These are phyloP conservation scores for Chrysolina haemoptera DNA, from an alignment of 2,888 invertebrate genomes.

Conservation along the genomic window DNA sequence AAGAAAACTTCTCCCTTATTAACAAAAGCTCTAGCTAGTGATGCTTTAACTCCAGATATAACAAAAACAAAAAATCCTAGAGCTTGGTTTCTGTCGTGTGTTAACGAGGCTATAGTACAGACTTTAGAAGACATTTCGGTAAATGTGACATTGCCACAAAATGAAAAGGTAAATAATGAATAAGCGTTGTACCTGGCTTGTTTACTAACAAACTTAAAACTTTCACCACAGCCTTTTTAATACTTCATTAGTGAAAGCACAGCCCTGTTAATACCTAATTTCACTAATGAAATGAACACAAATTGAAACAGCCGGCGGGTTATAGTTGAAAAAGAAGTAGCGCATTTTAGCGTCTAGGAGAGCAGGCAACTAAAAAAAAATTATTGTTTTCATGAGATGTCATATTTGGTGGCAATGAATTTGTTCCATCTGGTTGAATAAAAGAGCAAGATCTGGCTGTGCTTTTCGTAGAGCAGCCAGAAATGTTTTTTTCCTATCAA, in stretches of 20 bases:
- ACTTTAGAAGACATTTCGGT: conserved; percentile 66
- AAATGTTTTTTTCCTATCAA: too few relatives aligned
- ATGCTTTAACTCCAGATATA: conserved; percentile 34
- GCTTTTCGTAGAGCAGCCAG: too few relatives aligned
- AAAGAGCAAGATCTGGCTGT: too few relatives aligned
- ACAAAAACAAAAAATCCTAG: conserved; percentile 57
- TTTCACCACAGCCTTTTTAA: background rate
- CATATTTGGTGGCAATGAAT: too few relatives aligned
- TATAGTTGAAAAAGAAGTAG: too few relatives aligned
- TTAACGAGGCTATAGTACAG: conserved; percentile 66
- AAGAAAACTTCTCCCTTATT: conserved; percentile 49
- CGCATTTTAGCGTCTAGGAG: too few relatives aligned
- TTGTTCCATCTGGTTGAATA: too few relatives aligned
- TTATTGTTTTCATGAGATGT: too few relatives aligned
- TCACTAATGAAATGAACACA: too few relatives aligned
- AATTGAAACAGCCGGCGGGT: too few relatives aligned
- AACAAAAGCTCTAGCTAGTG: conserved; percentile 44
- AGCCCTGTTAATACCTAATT: too few relatives aligned
- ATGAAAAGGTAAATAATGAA: conserved; percentile 59
- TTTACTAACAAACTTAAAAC: conserved; percentile 23
- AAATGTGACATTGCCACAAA: conserved; percentile 61
- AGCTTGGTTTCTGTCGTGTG: conserved; percentile 66
- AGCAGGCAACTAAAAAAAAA: too few relatives aligned
- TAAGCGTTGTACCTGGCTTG: conserved; percentile 25
- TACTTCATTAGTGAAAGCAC: background rate